Evolutionary conservation across 2,888 invertebrate genomes (phyloP), one percentile per base, ranked within the genome.

Genomic region (Synanthedon myopaeformis): DNA sequence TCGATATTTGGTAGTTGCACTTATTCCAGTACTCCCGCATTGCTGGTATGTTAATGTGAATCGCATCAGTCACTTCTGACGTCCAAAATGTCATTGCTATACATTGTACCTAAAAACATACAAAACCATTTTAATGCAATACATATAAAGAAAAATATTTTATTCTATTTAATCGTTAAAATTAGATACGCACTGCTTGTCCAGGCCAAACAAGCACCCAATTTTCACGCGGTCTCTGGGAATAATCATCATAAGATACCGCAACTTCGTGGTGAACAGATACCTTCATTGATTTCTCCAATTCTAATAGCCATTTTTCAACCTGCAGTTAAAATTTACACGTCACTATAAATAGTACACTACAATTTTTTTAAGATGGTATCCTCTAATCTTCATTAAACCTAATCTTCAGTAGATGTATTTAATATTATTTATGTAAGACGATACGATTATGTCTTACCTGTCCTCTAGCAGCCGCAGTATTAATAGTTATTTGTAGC

Each of bases 201-300:
- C 97, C 97, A 0, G 98, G 97, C 97, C 97, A 98, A 49, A 92
- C 88, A 1, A 95, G 83, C 1, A 97, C 96, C 98, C 98, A 97
- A 19, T 89, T 77, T 23, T 92, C 90, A 54, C 97, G 88, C 3
- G 86, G 69, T 54, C 89, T 89, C 12, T 79, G 79, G 0, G 89
- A 79, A 78, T 96, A 97, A 59, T 93, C 93, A 45, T 91, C 89
- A 60, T 94, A 91, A 0, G 96, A 91, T 49, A 89, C 86, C 6
- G 89, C 77, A 13, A 96, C 91, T 70, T 91, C 92, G 56, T 90
- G 85, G 64, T 93, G 93, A 0, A 98, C 88, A 13, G 97, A 97
- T 60, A 92, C 90, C 68, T 96, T 93, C 97, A 98, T 98, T 57
- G 92, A 90, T 11, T 79, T 80, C 77, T 98, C 97, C 51, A 98